Evolutionary conservation across 1,140 invertebrate species (phyloP).

Genomic region (Drosophila baimaii): DNA sequence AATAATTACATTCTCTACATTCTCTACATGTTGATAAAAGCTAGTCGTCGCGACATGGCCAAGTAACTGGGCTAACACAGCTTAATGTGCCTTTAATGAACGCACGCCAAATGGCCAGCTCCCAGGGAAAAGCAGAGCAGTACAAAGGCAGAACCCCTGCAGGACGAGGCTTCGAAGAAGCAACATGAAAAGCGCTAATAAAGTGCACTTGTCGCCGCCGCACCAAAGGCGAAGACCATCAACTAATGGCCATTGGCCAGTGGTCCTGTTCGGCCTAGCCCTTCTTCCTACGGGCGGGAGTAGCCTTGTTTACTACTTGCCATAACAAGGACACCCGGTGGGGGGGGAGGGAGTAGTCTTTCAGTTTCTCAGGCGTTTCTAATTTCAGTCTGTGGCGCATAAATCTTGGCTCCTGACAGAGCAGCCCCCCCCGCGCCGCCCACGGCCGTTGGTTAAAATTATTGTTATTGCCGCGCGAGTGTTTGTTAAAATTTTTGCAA

Average conservation of each 20-base stretch:
- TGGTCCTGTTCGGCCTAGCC: constrained; percentile 1
- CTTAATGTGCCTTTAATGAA: constrained; percentile 71
- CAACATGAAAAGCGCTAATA: constrained; percentile 59
- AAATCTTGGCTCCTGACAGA: constrained; percentile 53
- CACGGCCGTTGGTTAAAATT: constrained; percentile 64
- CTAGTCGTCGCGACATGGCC: background rate
- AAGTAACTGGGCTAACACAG: constrained; percentile 2
- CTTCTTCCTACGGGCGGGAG: background rate
- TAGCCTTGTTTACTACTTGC: constrained; percentile 43
- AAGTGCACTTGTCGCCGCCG: constrained; percentile 69
- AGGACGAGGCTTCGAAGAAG: constrained; percentile 21
- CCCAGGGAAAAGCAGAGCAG: background rate
- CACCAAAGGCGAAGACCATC: constrained; percentile 37
- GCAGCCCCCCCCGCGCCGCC: constrained; percentile 5
- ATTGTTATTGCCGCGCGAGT: constrained; percentile 68
- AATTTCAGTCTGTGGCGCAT: constrained; percentile 71
- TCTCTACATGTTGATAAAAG: background rate
- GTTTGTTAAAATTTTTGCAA: constrained; percentile 76
- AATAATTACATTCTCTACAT: background rate
- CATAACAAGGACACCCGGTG: constrained; percentile 40
- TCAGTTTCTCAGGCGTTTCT: constrained; percentile 63
- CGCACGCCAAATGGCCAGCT: constrained; percentile 57
- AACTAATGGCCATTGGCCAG: constrained; percentile 47
- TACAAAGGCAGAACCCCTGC: background rate
- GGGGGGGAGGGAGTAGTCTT: background rate